Base-by-base conservation (phyloP, 2,888 invertebrate genomes). In the Panorpa germanica region DNA sequence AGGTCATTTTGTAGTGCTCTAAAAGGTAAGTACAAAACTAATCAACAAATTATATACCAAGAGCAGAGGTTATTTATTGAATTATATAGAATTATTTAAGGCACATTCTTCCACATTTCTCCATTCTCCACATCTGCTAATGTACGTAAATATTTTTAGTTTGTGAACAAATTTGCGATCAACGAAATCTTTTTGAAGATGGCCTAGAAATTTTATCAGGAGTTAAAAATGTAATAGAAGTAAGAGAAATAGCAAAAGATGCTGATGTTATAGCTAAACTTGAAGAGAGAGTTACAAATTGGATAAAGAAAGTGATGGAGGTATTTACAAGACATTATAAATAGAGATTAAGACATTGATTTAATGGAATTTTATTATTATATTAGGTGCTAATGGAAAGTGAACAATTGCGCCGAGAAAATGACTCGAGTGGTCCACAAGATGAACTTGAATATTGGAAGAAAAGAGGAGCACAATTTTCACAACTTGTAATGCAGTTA, bases 381-480 rank as follows among this genome's bases (percentile, higher is more conserved):
- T 23, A 4, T 9, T 39, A 68, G 63, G 72, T 82, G 34, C 60
- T 91, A 30, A 78, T 83, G 34, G 90, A 91, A 49, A 88, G 88
- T 45, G 88, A 88, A 46, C 88, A 91, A 48, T 63, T 93, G 37
- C 63, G 91, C 31, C 70, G 82, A 22, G 93, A 93, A 49, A 85
- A 85, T 35, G 90, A 93, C 49, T 76, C 78, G 4, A 80, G 78
- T 30, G 90, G 91, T 0, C 93, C 93, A 0, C 83, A 90, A 46
- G 90, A 93, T 45, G 95, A 95, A 48, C 59, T 95, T 21, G 85
- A 86, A 43, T 93, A 93, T 52, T 95, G 93, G 93, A 93, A 93
- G 55, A 80, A 82, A 43, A 63, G 93, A 18, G 85, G 86, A 21
- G 88, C 91, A 0, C 86, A 85, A 48, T 90, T 95, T 50, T 88